These are phyloP conservation scores for Dipodomys merriami DNA, from an alignment of 2,113 vertebrate species.

Conservation along the genomic window DNA sequence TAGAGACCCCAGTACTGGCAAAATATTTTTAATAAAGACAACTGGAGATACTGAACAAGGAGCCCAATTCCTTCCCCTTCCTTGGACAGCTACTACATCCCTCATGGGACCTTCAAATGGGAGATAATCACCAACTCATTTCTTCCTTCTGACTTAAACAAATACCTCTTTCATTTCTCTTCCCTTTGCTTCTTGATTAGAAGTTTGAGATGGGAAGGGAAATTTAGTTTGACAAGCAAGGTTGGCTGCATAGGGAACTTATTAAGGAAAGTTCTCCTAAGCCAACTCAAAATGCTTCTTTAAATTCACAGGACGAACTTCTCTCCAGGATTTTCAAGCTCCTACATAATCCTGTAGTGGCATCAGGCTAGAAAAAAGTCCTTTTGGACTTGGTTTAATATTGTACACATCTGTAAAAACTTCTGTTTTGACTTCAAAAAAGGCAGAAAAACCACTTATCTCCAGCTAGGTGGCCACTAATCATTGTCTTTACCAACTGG, in stretches of 20 bases:
- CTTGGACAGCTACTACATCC: conserved; percentile 4
- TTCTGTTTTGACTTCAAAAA: conserved; percentile 45
- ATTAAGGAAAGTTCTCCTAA: conserved; percentile 46
- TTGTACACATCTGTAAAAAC: neutral
- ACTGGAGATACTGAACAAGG: neutral
- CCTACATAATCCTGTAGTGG: neutral
- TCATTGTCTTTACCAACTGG: conserved; percentile 3
- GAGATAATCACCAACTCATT: conserved; percentile 49
- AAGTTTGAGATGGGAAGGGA: conserved; percentile 33
- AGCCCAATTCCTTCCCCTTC: neutral
- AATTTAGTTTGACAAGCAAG: conserved; percentile 39
- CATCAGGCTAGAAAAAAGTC: conserved; percentile 16
- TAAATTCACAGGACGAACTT: conserved; percentile 32
- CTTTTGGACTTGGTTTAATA: conserved; percentile 34
- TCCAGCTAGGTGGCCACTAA: neutral
- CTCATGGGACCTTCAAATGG: conserved; percentile 15
- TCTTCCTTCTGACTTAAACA: conserved; percentile 50
- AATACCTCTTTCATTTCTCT: neutral
- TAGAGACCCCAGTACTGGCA: too few relatives aligned
- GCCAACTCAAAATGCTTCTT: conserved; percentile 48
- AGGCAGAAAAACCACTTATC: neutral
- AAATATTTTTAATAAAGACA: neutral
- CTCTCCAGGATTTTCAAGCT: conserved; percentile 38
- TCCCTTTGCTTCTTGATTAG: conserved; percentile 28
- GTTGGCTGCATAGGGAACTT: conserved; percentile 19